Evolutionary conservation across 2,113 vertebrate genomes (phyloP).

Genomic region (Microtus ochrogaster): DNA sequence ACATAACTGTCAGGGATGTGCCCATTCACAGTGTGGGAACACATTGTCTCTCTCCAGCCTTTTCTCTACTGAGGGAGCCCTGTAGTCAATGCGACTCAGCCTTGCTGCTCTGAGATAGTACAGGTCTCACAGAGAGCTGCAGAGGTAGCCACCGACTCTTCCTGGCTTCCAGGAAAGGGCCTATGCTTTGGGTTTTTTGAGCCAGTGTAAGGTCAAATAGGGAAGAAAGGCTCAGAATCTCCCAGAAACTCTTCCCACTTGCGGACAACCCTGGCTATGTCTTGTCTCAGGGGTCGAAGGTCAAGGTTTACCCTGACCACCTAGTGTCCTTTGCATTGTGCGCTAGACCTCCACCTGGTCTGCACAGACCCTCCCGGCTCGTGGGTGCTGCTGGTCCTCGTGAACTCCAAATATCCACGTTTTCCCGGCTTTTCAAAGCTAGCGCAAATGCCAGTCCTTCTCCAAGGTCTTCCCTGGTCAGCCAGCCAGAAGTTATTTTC

Average conservation of each 20-base stretch:
- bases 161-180: background rate
- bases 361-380: background rate
- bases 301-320: background rate
- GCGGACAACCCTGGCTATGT: background rate
- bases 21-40: background rate
- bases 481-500: background rate
- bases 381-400: background rate
- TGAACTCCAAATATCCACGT: background rate
- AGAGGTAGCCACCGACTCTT: no score
- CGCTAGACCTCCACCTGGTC: background rate
- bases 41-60: background rate
- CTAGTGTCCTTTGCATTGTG: background rate
- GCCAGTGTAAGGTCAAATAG: background rate
- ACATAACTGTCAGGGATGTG: background rate
- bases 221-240: background rate
- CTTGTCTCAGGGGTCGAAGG: background rate
- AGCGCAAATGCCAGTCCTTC: background rate
- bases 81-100: background rate
- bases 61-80: background rate
- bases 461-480: background rate
- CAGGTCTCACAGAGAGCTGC: background rate
- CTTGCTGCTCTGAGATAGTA: background rate
- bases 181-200: background rate
- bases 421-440: background rate
- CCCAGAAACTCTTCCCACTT: background rate